Evolutionary conservation across 2,797 vertebrate species (phyloP).

Genomic region (Euphonia xanthogaster): DNA sequence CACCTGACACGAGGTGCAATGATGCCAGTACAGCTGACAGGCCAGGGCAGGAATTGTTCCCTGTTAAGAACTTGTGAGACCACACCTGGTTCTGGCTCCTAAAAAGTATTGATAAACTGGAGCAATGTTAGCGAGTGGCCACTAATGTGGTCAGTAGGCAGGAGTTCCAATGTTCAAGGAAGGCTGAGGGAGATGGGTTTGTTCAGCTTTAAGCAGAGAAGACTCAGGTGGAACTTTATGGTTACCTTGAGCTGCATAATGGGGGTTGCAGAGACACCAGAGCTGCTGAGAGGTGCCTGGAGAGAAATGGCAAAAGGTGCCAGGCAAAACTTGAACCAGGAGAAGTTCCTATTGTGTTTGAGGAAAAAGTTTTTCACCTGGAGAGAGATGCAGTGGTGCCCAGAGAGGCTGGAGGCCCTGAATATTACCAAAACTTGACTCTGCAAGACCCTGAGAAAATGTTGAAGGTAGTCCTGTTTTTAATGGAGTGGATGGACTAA

Average conservation of each 20-base stretch:
- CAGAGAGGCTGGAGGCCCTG: neutral
- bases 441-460: neutral
- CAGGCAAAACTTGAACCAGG: neutral
- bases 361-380: neutral
- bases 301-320: neutral
- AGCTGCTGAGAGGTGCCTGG: neutral
- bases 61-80: neutral
- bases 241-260: neutral
- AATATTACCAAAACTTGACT: neutral
- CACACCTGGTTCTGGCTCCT: neutral
- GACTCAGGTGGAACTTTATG: neutral
- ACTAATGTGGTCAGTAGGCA: fast-evolving
- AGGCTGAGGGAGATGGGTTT: neutral
- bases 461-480: neutral
- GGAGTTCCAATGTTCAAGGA: neutral
- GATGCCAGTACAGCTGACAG: neutral
- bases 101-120: neutral
- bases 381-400: neutral
- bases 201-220: neutral
- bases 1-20: fast-evolving
- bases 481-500: neutral
- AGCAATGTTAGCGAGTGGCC: neutral
- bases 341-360: neutral
- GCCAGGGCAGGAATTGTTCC: neutral
- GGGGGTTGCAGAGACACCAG: neutral